Evolutionary conservation across 2,888 invertebrate genomes (phyloP).

Genomic region (Ditylenchus weischeri): DNA sequence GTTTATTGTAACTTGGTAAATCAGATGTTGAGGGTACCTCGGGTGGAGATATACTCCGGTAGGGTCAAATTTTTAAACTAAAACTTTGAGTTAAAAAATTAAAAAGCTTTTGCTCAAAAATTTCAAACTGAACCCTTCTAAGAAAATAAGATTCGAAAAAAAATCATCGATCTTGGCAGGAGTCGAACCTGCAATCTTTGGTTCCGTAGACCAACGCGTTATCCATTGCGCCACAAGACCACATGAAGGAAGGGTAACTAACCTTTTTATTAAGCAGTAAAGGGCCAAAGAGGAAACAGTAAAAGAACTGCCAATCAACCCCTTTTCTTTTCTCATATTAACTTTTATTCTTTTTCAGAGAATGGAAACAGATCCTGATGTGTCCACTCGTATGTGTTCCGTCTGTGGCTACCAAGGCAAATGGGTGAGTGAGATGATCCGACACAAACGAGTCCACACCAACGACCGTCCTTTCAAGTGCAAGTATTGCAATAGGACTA

Average conservation of each 20-base stretch:
- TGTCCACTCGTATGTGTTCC: slow-evolving; percentile 56
- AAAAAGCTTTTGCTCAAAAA: no score
- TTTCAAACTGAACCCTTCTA: no score
- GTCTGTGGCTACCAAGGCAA: slow-evolving; percentile 59
- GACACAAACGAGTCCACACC: slow-evolving; percentile 62
- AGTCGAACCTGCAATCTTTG: slow-evolving; percentile 15
- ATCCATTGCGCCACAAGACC: slow-evolving; percentile 17
- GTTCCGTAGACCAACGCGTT: slow-evolving; percentile 18
- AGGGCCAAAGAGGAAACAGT: neutral
- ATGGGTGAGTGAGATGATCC: slow-evolving; percentile 62
- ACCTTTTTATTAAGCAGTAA: neutral
- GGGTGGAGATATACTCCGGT: no score
- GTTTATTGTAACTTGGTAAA: no score
- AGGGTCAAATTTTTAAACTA: no score
- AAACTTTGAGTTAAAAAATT: no score
- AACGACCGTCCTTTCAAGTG: slow-evolving; percentile 62
- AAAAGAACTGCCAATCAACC: neutral
- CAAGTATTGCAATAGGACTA: slow-evolving; percentile 61
- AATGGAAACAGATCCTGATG: slow-evolving; percentile 57
- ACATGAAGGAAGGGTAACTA: no score
- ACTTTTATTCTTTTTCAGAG: slow-evolving; percentile 35
- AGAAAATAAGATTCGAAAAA: neutral
- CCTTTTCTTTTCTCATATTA: neutral
- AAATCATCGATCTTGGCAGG: slow-evolving; percentile 6
- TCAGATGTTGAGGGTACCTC: no score